Conservation (phyloP, 2,113 vertebrate genomes). For the Mastomys natalensis region DNA sequence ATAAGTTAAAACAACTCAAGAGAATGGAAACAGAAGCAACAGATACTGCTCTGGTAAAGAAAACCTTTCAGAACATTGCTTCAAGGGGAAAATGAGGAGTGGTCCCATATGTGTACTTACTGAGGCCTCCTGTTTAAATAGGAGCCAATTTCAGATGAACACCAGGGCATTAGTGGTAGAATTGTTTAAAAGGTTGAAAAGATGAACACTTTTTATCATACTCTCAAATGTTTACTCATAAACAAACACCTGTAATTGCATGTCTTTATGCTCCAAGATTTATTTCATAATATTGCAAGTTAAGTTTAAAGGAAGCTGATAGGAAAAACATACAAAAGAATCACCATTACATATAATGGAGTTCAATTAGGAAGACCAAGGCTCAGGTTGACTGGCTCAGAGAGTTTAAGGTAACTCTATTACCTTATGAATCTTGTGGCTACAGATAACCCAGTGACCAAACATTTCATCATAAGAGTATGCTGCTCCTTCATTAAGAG, state of each 20-base stretch:
- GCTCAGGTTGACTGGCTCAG: background rate
- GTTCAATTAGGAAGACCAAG: background rate
- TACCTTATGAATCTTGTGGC: background rate
- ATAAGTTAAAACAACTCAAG: background rate
- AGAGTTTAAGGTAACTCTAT: background rate
- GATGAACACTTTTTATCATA: background rate
- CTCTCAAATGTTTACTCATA: background rate
- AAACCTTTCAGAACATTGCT: background rate
- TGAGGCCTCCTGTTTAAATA: background rate
- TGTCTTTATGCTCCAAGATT: background rate
- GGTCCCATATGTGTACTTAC: rapidly evolving
- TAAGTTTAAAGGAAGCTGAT: background rate
- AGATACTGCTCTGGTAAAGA: background rate
- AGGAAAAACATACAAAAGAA: background rate
- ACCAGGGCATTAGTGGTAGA: background rate
- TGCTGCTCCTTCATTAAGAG: background rate
- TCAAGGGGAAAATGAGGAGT: background rate
- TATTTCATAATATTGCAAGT: background rate
- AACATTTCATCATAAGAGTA: background rate
- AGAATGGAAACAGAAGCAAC: background rate
- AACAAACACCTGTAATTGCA: background rate
- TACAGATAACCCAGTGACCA: background rate
- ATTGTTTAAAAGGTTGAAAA: background rate
- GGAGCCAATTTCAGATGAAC: background rate
- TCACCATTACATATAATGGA: background rate